Evolutionary conservation across 2,888 invertebrate genomes (phyloP).

Genomic region (Emesis furor): DNA sequence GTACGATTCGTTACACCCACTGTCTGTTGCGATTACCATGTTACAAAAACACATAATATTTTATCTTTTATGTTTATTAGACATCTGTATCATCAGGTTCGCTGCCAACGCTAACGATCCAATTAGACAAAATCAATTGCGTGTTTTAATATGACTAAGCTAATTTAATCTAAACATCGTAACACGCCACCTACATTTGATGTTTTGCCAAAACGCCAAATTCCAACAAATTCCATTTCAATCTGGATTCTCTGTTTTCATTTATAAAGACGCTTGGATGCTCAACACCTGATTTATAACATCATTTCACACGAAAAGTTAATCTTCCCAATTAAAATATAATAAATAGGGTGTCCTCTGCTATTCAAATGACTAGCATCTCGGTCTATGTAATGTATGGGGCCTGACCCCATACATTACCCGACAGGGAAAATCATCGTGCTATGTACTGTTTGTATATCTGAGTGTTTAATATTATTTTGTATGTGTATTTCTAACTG

Average conservation of each 20-base stretch:
- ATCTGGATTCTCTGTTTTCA: constrained; percentile 73
- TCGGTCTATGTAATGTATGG: no score
- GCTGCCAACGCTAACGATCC: constrained; percentile 77
- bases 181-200: constrained; percentile 80
- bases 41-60: constrained; percentile 18
- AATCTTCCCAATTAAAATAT: no score
- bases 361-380: no score
- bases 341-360: no score
- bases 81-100: constrained; percentile 67
- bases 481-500: no score
- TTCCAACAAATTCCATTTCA: constrained; percentile 76
- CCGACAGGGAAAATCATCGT: no score
- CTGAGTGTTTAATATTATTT: no score
- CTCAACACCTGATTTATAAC: background rate
- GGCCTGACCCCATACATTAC: no score
- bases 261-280: background rate
- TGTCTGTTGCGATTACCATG: background rate
- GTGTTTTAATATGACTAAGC: constrained; percentile 75
- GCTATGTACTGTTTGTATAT: no score
- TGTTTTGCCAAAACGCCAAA: constrained; percentile 80
- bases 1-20: background rate
- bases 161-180: constrained; percentile 77
- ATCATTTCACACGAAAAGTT: background rate
- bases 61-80: constrained; percentile 12
- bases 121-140: constrained; percentile 85